Percentiles rank a stretch among this genome's conserved stretches.
Conservation (phyloP, 2,888 invertebrate genomes). For the Xylocampa areola region DNA sequence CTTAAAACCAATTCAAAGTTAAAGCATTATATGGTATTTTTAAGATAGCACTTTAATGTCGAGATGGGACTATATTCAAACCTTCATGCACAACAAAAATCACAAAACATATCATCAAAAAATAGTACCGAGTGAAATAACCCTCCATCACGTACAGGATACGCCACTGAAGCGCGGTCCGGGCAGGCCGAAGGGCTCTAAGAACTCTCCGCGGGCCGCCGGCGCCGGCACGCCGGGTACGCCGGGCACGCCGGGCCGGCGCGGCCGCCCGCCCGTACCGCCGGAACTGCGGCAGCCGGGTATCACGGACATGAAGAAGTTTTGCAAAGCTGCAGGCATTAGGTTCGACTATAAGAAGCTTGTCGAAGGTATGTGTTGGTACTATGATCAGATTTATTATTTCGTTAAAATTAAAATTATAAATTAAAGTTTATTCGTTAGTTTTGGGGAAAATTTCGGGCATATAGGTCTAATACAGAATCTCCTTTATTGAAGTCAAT, state of each 20-base stretch:
- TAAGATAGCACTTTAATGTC: too few relatives aligned
- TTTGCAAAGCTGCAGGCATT: slow-evolving; percentile 87
- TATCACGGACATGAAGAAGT: slow-evolving; percentile 87
- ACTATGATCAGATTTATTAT: not conserved
- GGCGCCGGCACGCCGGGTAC: slow-evolving; percentile 43
- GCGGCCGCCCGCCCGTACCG: slow-evolving; percentile 85
- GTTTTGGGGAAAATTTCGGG: too few relatives aligned
- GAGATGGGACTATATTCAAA: too few relatives aligned
- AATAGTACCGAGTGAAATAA: slow-evolving; percentile 44
- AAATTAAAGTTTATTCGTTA: too few relatives aligned
- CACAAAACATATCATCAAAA: too few relatives aligned
- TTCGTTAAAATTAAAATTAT: too few relatives aligned
- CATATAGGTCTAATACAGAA: too few relatives aligned
- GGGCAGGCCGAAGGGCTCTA: slow-evolving; percentile 83
- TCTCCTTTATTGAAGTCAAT: too few relatives aligned
- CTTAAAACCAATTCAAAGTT: too few relatives aligned
- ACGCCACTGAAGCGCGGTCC: slow-evolving; percentile 81
- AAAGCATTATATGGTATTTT: too few relatives aligned
- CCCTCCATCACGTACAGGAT: slow-evolving; percentile 64
- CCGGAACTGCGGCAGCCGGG: slow-evolving; percentile 84
- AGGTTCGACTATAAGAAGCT: slow-evolving; percentile 87
- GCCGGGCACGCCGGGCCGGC: slow-evolving; percentile 64
- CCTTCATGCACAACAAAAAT: too few relatives aligned
- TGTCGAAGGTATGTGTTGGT: slow-evolving; percentile 77
- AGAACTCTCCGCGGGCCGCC: slow-evolving; percentile 66